Evolutionary conservation across 2,113 vertebrate species (phyloP), one percentile per base, ranked within the genome.

Genomic region (Chamaetylas fuelleborni): DNA sequence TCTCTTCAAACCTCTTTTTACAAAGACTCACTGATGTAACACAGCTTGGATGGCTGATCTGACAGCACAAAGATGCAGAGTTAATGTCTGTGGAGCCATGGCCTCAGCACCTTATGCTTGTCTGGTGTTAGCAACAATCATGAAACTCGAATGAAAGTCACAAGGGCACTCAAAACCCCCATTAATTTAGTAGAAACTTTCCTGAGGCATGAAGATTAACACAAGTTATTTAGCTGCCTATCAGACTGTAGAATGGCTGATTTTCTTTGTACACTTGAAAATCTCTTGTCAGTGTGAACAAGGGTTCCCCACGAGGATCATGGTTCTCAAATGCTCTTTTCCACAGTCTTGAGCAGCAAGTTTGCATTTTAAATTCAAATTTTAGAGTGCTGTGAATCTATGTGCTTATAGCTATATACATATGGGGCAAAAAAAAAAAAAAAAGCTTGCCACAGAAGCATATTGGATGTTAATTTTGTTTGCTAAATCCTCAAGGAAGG

Each of bases 401-500:
- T 43, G 7, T 71, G 10, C 51, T 92, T 83, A 31, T 56, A 83
- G 58, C 24, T 86, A 14, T 58, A 62, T 47, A 53, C 12, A 40
- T 83, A 70, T 19, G 17, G 26, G 22, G 17, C 6, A 69, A 47
- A 69, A 47, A 58, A 23, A 69, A 47, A 69, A 47, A 58, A 23
- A 60, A 50, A 25, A 11, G 8, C 54, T 74, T 88, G 36, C 43
- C 71, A 73, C 25, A 14, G 58, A 56, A 50, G 14, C 45, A 34
- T 26, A 38, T 66, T 65, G 80, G 34, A 70, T 80, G 56, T 83
- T 92, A 90, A 93, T 94, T 90, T 90, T 73, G 34, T 73, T 88
- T 86, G 24, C 33, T 82, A 50, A 24, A 48, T 80, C 66, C n/a
- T 69, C 20, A 58, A 34, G 77, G 60, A 77, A 92, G 54, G 42